phyloP scores from a whole-genome alignment of 2,113 vertebrate species.

The Larimichthys crocea region DNA sequence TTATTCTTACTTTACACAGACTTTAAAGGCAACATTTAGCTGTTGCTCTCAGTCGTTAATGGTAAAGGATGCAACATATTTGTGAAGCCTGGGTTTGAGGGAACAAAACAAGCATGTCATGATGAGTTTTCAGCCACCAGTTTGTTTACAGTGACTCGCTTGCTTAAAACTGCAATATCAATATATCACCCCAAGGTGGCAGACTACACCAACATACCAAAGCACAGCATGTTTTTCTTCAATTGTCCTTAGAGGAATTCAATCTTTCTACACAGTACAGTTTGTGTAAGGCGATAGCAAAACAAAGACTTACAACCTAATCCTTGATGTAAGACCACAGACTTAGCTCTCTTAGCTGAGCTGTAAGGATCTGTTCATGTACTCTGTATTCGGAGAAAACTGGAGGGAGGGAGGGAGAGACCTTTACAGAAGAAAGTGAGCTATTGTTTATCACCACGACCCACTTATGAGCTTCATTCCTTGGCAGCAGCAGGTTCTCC shows the following conservation, averaged over 20 bases:
- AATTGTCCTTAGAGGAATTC: background rate
- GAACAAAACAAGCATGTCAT: background rate
- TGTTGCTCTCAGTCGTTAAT: background rate
- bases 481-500: slow-evolving; percentile 29
- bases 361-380: background rate
- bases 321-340: background rate
- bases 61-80: background rate
- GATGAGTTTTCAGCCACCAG: background rate
- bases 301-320: background rate
- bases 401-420: slow-evolving; percentile 10
- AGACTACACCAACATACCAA: slow-evolving; percentile 29
- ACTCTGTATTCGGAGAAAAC: background rate
- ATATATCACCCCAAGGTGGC: slow-evolving; percentile 50
- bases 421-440: slow-evolving; percentile 53
- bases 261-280: background rate
- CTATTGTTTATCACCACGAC: slow-evolving; percentile 50
- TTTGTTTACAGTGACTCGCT: background rate
- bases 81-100: background rate
- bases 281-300: background rate
- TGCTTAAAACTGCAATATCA: slow-evolving; percentile 1
- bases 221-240: background rate
- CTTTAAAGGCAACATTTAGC: no score
- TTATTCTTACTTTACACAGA: no score
- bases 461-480: slow-evolving; percentile 48
- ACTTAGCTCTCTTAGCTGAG: background rate